phyloP scores from a whole-genome alignment of 2,888 invertebrate species.

The Morpho helenor region DNA sequence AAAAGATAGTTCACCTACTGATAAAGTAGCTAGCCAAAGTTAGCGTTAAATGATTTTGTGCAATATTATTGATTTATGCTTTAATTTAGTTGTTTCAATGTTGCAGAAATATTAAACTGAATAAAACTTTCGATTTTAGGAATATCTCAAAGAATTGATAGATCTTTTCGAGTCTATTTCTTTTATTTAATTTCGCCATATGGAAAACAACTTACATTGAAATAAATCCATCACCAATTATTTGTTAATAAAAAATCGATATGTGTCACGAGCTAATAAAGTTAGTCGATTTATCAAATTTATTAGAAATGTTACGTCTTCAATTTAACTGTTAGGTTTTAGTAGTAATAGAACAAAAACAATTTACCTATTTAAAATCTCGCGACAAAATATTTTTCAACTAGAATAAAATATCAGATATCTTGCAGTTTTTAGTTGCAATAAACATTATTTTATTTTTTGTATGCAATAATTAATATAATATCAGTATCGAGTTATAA shows the following conservation, averaged over 20 bases:
- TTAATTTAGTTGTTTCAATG: constrained; percentile 13
- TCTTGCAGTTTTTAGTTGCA: no score
- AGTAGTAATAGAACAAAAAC: no score
- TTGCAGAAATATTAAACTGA: constrained; percentile 9
- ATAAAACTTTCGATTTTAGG: constrained; percentile 23
- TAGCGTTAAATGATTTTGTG: constrained; percentile 54
- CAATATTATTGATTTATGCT: constrained; percentile 53
- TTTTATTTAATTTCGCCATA: neutral
- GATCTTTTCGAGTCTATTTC: neutral
- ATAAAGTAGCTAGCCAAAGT: constrained; percentile 54
- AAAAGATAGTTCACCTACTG: constrained; percentile 39
- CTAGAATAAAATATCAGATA: no score
- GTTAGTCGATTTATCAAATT: no score
- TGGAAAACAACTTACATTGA: no score
- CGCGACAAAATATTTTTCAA: no score
- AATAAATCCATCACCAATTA: no score
- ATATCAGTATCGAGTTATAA: constrained; percentile 2
- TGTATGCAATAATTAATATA: neutral
- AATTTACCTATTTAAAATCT: no score
- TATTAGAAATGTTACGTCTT: no score
- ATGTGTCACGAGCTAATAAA: no score
- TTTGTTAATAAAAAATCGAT: no score
- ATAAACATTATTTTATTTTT: neutral
- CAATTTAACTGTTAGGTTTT: no score
- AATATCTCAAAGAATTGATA: neutral